Evolutionary conservation across 2,113 vertebrate genomes (phyloP), one percentile per base, ranked within the genome.

Genomic region (Corydoras maculifer): DNA sequence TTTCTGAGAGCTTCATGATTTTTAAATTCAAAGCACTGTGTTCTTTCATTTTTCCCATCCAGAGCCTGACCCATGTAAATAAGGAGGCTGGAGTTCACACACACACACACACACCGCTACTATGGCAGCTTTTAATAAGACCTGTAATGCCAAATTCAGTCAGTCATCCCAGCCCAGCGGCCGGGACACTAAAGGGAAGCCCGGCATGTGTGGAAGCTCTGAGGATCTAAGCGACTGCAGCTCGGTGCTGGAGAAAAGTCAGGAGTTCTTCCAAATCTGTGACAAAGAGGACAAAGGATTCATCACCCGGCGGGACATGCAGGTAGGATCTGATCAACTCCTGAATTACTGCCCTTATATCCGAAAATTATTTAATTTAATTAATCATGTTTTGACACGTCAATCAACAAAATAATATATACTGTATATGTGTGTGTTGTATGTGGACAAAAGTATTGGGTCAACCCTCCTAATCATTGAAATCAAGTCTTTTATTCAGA

Each of bases 241-340:
- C 77, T 82, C 84, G 11, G 72, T 97, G 64, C 75, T 87, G 84
- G 89, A 79, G 75, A 96, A 93, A 83, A 91, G 90, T 5, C 87
- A 74, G 0, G 93, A 98, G 62, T 94, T 97, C 80, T 98, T 99
- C 82, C 92, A 90, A 89, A 90, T 92, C 73, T 96, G 94, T 50
- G 96, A 98, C 79, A 77, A 83, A 0, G 94, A 95, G 77, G 86
- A 87, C 77, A 99, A 97, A 77, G 95, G 95, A 61, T 97, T 94
- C 68, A 88, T 99, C 62, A 88, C 87, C 59, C 82, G 84, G 12
- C 82, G 82, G 15, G 94, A 97, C 65, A 92, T 99, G 92, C 93
- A 96, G 93, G 95, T 98, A 87, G 87, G 51, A 31, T 9, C 10
- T 8, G 11, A 11, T 7, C 32, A 10, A 57, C 1, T 14, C 12